These are phyloP conservation scores for Larimichthys crocea DNA, from an alignment of 2,113 vertebrate genomes.

Conservation along the genomic window DNA sequence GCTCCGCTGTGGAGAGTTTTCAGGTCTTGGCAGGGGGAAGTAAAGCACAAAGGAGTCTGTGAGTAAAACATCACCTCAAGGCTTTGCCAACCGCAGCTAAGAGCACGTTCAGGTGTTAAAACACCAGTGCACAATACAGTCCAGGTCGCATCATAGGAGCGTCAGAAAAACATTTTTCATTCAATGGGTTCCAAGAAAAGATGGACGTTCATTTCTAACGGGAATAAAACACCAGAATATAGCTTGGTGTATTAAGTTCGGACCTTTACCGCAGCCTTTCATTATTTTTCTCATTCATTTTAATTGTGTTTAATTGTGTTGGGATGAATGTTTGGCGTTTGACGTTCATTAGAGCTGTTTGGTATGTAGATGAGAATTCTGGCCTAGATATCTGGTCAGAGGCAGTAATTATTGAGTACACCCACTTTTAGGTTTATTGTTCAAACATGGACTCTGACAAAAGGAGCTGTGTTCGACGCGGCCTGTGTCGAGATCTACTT, in stretches of 20 bases:
- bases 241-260: neutral
- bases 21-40: constrained; percentile 35
- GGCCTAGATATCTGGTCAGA: constrained; percentile 62
- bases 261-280: neutral
- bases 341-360: constrained; percentile 42
- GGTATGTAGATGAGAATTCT: constrained; percentile 56
- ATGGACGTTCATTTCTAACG: no score
- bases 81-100: neutral
- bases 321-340: constrained; percentile 38
- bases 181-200: neutral
- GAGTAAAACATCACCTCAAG: constrained; percentile 39
- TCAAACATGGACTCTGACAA: constrained; percentile 33
- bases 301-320: constrained; percentile 28
- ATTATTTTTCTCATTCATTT: constrained; percentile 22
- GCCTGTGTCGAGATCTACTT: constrained; percentile 5
- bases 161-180: neutral
- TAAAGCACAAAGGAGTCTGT: constrained; percentile 27
- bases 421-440: constrained; percentile 24
- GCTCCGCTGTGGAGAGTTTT: constrained; percentile 5
- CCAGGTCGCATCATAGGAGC: neutral
- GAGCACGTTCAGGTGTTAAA: constrained; percentile 20
- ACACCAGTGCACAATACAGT: neutral
- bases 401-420: constrained; percentile 39
- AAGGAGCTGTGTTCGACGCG: neutral
- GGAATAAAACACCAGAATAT: neutral